Base-by-base conservation (phyloP, 1,140 invertebrate genomes). In the Yoshiicerus persimilis region DNA sequence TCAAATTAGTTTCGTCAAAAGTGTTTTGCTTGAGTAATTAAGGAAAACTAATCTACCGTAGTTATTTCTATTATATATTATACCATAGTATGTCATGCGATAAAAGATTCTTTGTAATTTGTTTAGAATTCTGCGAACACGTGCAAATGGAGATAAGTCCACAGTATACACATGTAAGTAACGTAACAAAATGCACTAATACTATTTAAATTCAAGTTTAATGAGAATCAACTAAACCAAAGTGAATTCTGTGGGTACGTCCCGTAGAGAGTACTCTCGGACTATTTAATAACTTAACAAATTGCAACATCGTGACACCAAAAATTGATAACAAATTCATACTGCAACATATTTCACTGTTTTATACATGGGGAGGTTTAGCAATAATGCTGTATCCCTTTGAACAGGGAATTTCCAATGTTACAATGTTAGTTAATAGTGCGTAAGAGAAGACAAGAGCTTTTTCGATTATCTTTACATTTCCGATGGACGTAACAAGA, bases 251-350 rank as follows among this genome's bases (percentile, higher is more conserved):
- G 64, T 10, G 6, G 16, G 25, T 30, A 70, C 25, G 30, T 70
- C 66, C 75, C 32, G 75, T 16, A 70, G 30, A 70, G 30, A 23
- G 30, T 23, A 80, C 16, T 80, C 62, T 23, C 30, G n/a, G 32
- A 80, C 30, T 80, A 80, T 80, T 80, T 80, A 80, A 80, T 80
- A 80, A 32, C 6, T 80, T 80, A 80, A 80, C 75, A 80, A 80
- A 80, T 80, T 80, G 75, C 75, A 80, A 80, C 32, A 80, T 80
- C 75, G 75, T 80, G 75, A 80, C 75, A 80, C 34, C 75, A 80
- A 80, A 80, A 80, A 36, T 80, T 80, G 75, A 80, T 80, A 80
- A 80, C 30, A 80, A 38, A 80, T 80, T 38, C 34, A 36, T 34
- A 9, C 75, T 70, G 47, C 20, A 4, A n/a, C 16, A 56, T 56